Base-by-base conservation (phyloP, 1,140 invertebrate species). In the Laodelphax striatellus region DNA sequence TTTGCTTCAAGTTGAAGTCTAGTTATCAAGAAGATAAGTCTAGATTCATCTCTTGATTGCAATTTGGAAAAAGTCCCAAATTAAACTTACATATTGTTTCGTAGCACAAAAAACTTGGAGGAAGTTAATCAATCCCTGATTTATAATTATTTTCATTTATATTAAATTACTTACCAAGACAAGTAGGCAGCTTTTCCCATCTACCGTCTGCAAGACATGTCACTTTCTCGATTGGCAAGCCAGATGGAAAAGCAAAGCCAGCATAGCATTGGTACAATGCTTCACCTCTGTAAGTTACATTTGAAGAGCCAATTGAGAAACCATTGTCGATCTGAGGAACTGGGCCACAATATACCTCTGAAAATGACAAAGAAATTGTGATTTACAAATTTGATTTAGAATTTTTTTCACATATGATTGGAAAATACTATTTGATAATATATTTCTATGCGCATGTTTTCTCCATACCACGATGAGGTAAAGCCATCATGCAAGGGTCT, bases 251-350 rank as follows among this genome's bases (percentile, higher is more conserved):
- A 57, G 88, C 90, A 72, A 97, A 98, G 34, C 94, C 94, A 42
- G 94, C 92, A 69, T 97, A 97, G 73, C 94, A 97, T 68, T 95
- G 91, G 72, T 97, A 98, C 63, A 90, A 94, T 21, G 93, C 94
- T 64, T 92, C 78, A 13, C 94, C 94, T 62, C 83, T 82, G 67
- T 92, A 97, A 0, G 94, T 97, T 3, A 97, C 94, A 72, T 97
- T 97, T 0, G 90, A 88, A 1, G 94, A 93, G 52, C 88, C 90
- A 70, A 95, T 94, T 0, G 94, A 96, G 71, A 96, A 97, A 52
- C 94, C 94, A 71, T 97, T 98, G 67, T 95, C 91, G 60, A 97
- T 97, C 79, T 97, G 94, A 58, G 94, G 94, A 22, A 97, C 94
- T 34, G 94, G 92, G 56, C 93, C 93, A 74, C 94, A 98, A 70